Evolutionary conservation across 2,888 invertebrate genomes (phyloP).

Genomic region (Frankliniella fusca): DNA sequence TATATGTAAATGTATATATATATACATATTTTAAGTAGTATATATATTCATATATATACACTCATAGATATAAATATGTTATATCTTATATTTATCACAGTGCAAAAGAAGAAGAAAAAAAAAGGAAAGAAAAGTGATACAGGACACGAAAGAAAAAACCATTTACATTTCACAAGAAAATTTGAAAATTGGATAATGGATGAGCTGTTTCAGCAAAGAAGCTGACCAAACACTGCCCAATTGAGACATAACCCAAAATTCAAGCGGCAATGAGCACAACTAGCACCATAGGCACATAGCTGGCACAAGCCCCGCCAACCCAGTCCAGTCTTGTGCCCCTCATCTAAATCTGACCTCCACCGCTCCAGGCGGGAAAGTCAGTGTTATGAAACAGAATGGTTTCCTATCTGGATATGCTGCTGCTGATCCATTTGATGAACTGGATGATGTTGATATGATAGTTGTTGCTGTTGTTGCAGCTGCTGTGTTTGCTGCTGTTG

Average conservation of each 20-base stretch:
- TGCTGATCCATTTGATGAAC: slow-evolving; percentile 8
- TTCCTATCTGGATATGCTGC: slow-evolving; percentile 11
- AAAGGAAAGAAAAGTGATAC: neutral
- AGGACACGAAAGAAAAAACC: neutral
- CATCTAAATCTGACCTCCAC: neutral
- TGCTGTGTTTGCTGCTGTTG: neutral
- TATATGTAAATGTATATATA: slow-evolving; percentile 7
- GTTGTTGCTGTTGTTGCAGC: neutral
- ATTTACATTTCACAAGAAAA: neutral
- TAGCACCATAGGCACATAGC: neutral
- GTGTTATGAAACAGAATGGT: slow-evolving; percentile 17
- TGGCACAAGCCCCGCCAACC: slow-evolving; percentile 2
- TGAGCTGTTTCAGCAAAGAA: neutral
- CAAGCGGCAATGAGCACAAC: slow-evolving; percentile 20
- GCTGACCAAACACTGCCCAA: neutral
- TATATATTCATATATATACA: neutral
- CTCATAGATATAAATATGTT: neutral
- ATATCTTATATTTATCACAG: neutral
- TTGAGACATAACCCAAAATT: slow-evolving; percentile 20
- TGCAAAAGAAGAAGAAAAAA: neutral
- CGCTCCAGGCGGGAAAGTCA: slow-evolving; percentile 15
- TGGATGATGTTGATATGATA: neutral
- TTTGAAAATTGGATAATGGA: neutral
- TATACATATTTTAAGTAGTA: neutral
- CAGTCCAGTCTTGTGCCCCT: slow-evolving; percentile 15